phyloP scores from a whole-genome alignment of 2,797 vertebrate species.

The Ara ararauna region DNA sequence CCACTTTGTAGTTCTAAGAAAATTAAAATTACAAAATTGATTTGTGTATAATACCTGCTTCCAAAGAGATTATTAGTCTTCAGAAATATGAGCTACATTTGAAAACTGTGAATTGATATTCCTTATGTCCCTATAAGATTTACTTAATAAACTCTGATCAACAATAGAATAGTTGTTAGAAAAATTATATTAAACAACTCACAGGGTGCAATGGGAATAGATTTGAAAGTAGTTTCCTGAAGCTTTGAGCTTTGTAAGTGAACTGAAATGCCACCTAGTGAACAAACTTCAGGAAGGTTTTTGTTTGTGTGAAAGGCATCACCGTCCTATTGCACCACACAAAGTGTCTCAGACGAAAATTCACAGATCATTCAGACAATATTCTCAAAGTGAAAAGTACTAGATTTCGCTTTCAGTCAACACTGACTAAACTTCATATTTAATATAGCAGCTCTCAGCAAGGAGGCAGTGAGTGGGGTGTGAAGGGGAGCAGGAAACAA shows the following conservation, averaged over 20 bases:
- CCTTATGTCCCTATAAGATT: background rate
- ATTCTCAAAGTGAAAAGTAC: background rate
- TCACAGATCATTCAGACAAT: background rate
- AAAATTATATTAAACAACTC: background rate
- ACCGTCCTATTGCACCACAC: fast-evolving
- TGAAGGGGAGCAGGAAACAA: background rate
- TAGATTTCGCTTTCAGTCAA: background rate
- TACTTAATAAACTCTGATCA: background rate
- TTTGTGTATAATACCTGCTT: background rate
- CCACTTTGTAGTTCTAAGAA: background rate
- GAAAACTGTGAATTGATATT: background rate
- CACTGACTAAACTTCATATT: background rate
- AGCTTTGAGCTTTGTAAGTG: background rate
- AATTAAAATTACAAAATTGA: background rate
- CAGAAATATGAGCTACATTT: background rate
- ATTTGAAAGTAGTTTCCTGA: background rate
- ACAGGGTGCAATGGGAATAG: background rate
- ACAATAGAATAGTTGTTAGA: background rate
- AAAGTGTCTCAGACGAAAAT: background rate
- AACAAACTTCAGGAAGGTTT: background rate
- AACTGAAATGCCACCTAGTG: background rate
- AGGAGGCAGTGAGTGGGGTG: fast-evolving
- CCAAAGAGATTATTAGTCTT: background rate
- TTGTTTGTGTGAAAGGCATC: background rate
- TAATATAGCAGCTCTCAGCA: background rate